Evolutionary conservation across 2,888 invertebrate genomes (phyloP), one percentile per base, ranked within the genome.

Genomic region (Xanthia icteritia): DNA sequence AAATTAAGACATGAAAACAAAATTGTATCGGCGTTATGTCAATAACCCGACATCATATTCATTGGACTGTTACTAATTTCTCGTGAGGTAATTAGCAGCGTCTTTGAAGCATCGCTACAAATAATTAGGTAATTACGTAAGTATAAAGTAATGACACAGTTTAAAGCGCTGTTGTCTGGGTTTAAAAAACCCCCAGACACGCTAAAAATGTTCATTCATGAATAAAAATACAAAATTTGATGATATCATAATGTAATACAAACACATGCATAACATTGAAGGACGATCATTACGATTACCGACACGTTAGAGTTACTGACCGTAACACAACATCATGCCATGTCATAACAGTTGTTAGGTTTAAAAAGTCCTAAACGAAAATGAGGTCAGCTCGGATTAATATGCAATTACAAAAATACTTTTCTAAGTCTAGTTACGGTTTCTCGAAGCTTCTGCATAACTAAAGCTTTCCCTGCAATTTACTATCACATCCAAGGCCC

Each of bases 221-320:
- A 85, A 75, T 63, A 79, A 66, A 65, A 70, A 84, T 51, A 72
- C 27, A 42, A 20, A 42, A 68, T 69, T 31, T 42, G 27, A 77
- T 83, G 51, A 74, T 63, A 73, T 61, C 61, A 74, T 36, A 58
- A 36, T 58, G 36, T 75, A 71, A 48, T 63, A 81, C 54, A 61
- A 64, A 51, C 48, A 39, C 39, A 60, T 70, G 54, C 54, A 63
- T 17, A n/a, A 20, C 17, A 51, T 11, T 85, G 65, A 85, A 85
- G 86, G 82, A 63, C 68, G 65, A 64, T 48, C 27, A 3, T 73
- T 17, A 51, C 27, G 77, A 73, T 76, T 76, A 31, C 36, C 5
- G n/a, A 48, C 77, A 73, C 77, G 77, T 61, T 45, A 42, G 0
- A 36, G 5, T 42, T 4, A 64, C 73, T 8, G 56, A 82, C 64